phyloP scores from a whole-genome alignment of 2,888 invertebrate genomes.

The Ennomos erosarius region DNA sequence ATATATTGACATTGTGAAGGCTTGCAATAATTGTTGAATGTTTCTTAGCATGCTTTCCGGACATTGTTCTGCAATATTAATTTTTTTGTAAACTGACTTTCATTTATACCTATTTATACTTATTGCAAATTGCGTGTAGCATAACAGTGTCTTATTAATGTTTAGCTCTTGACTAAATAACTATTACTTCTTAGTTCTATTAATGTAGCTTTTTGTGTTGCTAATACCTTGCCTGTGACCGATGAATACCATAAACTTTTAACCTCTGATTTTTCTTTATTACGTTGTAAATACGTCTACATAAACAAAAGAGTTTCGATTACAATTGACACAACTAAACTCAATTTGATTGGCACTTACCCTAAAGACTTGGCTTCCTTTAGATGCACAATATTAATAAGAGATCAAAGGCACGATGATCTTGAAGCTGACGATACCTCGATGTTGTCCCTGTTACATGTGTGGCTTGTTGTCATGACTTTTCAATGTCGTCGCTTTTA shows the following conservation, averaged over 20 bases:
- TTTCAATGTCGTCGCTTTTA: conserved; percentile 62
- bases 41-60: conserved; percentile 70
- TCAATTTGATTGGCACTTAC: conserved; percentile 51
- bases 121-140: conserved; percentile 9
- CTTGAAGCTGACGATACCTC: conserved; percentile 45
- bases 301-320: conserved; percentile 18
- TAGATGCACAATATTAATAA: conserved; percentile 61
- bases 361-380: conserved; percentile 78
- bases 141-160: conserved; percentile 33
- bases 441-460: conserved; percentile 46
- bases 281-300: conserved; percentile 29
- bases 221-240: conserved; percentile 26
- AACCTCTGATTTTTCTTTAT: conserved; percentile 6
- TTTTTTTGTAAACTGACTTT: conserved; percentile 21
- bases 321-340: conserved; percentile 56
- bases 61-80: conserved; percentile 60
- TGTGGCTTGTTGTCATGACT: conserved; percentile 64
- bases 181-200: conserved; percentile 33
- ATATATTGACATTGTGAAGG: conserved; percentile 64
- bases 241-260: conserved; percentile 8
- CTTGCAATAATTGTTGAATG: conserved; percentile 60
- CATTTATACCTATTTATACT: not conserved
- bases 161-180: conserved; percentile 29
- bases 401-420: conserved; percentile 65
- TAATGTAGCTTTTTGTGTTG: conserved; percentile 30